Percentiles rank a stretch among this genome's conserved stretches.
Conservation (phyloP, 2,888 invertebrate species). For the Melieria crassipennis region DNA sequence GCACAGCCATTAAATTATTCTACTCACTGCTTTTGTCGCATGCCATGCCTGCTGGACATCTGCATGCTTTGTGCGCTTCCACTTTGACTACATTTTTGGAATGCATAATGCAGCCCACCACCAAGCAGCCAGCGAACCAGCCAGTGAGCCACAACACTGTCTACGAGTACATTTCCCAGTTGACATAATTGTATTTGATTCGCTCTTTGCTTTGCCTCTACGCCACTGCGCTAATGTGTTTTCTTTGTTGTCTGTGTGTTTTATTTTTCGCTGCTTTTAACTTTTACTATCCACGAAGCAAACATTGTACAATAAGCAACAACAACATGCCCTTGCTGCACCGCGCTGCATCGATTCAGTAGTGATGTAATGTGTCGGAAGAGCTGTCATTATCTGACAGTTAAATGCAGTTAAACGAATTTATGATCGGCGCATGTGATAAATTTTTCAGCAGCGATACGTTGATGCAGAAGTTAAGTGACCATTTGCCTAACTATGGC, state of each 20-base stretch:
- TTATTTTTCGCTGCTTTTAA: background rate
- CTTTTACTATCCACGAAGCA: background rate
- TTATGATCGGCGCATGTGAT: too few species aligned
- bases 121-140: background rate
- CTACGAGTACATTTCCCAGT: conserved; percentile 1
- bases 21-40: background rate
- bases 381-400: too few species aligned
- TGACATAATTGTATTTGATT: conserved; percentile 22
- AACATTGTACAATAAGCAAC: too few species aligned
- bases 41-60: background rate
- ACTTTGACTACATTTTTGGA: conserved; percentile 3
- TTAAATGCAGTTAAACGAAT: too few species aligned
- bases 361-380: too few species aligned
- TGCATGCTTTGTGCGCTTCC: background rate
- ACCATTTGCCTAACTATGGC: too few species aligned
- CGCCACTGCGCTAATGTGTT: background rate
- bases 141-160: background rate
- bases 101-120: conserved; percentile 14
- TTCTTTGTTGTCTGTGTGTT: background rate
- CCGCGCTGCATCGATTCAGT: too few species aligned
- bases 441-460: too few species aligned
- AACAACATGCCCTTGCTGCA: too few species aligned
- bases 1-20: too few species aligned
- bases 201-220: background rate
- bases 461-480: too few species aligned